Evolutionary conservation across 1,140 invertebrate species (phyloP).

Genomic region (Portunus trituberculatus): DNA sequence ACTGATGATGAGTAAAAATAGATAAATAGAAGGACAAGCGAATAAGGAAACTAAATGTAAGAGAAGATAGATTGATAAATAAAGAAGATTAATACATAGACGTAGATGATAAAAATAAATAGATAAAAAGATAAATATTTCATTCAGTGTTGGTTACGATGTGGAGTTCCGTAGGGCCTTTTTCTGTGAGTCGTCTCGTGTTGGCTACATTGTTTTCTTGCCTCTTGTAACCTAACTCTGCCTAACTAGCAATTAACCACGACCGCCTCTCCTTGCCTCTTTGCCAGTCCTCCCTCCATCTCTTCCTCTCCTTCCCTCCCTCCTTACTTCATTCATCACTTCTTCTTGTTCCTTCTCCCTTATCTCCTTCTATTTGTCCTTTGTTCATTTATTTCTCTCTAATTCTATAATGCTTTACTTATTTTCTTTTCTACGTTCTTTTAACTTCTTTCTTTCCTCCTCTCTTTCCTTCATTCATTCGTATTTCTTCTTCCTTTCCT

Average conservation of each 20-base stretch:
- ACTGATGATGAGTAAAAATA: too few species aligned
- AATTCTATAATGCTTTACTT: neutral
- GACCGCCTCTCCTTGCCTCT: too few species aligned
- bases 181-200: too few species aligned
- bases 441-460: neutral
- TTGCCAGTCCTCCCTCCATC: too few species aligned
- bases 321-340: neutral
- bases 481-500: neutral
- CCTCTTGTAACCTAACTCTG: too few species aligned
- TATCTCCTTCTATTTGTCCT: neutral
- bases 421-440: neutral
- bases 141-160: too few species aligned
- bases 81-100: too few species aligned
- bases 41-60: neutral
- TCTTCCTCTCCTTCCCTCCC: neutral
- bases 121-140: too few species aligned
- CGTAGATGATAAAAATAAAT: too few species aligned
- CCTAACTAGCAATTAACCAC: too few species aligned
- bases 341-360: neutral
- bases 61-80: neutral
- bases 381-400: neutral
- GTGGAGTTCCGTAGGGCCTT: too few species aligned
- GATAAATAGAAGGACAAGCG: neutral
- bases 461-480: neutral
- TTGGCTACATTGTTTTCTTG: too few species aligned